A percentile compares a stretch with the other conserved stretches of the same genome.
Evolutionary conservation across 2,113 vertebrate genomes (phyloP).

Genomic region (Neolamprologus cancellatus): DNA sequence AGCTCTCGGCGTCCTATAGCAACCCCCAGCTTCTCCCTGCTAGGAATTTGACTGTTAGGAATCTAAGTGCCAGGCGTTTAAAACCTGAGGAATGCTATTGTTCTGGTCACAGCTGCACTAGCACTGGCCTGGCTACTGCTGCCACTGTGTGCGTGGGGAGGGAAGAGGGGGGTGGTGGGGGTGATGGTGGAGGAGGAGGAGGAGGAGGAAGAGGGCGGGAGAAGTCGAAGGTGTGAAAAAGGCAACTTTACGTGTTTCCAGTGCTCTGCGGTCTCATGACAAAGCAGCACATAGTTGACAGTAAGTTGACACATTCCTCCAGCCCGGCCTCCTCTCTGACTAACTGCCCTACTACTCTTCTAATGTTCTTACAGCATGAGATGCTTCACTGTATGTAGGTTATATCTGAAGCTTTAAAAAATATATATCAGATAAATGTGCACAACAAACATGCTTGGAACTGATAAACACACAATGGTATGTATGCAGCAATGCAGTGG

Average conservation of each 20-base stretch:
- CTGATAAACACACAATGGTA: background rate
- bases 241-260: constrained; percentile 51
- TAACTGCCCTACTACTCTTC: background rate
- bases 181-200: background rate
- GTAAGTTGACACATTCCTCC: constrained; percentile 67
- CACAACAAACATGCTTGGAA: background rate
- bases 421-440: background rate
- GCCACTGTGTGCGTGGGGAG: constrained; percentile 8
- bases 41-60: constrained; percentile 66
- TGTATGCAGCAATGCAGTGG: background rate
- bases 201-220: constrained; percentile 22
- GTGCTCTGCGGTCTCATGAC: constrained; percentile 38
- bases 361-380: background rate
- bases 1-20: constrained; percentile 37
- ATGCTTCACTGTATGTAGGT: background rate
- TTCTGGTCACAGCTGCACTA: constrained; percentile 68
- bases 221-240: constrained; percentile 60
- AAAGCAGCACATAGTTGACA: constrained; percentile 67
- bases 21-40: constrained; percentile 52
- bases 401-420: background rate
- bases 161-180: background rate
- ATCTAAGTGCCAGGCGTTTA: constrained; percentile 68
- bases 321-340: background rate
- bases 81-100: constrained; percentile 67
- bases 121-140: constrained; percentile 38